phyloP scores from a whole-genome alignment of 2,888 invertebrate species.

The Panopea generosa region DNA sequence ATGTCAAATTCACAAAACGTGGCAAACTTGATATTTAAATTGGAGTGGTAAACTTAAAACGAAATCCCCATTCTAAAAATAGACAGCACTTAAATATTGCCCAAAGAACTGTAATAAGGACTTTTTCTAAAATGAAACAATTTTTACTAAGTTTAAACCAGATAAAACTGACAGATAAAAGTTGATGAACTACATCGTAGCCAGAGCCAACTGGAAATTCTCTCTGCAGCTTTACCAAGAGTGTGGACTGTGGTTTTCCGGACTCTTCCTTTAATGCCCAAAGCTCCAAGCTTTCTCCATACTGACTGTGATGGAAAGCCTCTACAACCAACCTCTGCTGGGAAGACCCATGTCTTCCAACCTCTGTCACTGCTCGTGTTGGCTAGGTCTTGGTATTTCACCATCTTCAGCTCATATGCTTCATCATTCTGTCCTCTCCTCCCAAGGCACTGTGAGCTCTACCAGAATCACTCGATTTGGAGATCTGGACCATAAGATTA shows the following conservation, averaged over 20 bases:
- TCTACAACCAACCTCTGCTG: conserved; percentile 16
- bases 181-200: background rate
- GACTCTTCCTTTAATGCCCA: conserved; percentile 11
- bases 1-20: too few species aligned
- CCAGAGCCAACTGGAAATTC: conserved; percentile 35
- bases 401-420: conserved; percentile 2
- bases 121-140: too few species aligned
- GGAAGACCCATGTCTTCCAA: background rate
- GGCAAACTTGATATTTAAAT: too few species aligned
- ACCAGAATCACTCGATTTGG: conserved; percentile 1
- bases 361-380: background rate
- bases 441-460: conserved; percentile 5
- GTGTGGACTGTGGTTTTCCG: conserved; percentile 15
- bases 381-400: conserved; percentile 6
- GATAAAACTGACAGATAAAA: too few species aligned
- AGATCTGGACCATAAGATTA: background rate
- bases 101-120: too few species aligned
- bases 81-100: too few species aligned
- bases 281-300: conserved; percentile 18
- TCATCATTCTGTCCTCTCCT: conserved; percentile 1
- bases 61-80: too few species aligned
- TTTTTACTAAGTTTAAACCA: too few species aligned
- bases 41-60: too few species aligned
- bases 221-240: conserved; percentile 21
- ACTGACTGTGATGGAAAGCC: conserved; percentile 35